A percentile compares a stretch with the other conserved stretches of the same genome.
These are phyloP conservation scores for Lanius ludovicianus DNA, from an alignment of 2,113 vertebrate genomes.

Conservation along the genomic window DNA sequence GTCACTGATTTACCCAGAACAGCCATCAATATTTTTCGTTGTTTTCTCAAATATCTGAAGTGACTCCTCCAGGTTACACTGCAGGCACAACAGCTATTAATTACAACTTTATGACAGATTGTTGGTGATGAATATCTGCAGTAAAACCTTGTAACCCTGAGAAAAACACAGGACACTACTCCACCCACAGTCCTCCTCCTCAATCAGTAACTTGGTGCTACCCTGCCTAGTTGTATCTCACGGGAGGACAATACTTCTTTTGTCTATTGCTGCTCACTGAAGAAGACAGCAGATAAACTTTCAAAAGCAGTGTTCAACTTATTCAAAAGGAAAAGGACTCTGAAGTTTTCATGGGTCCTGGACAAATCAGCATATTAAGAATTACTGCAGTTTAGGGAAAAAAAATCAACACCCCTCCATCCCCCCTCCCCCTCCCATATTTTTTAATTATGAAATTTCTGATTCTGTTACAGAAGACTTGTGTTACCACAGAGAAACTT, in stretches of 20 bases:
- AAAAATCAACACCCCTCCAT: background rate
- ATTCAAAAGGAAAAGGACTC: background rate
- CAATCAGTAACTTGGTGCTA: background rate
- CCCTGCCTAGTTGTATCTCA: background rate
- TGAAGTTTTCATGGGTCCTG: background rate
- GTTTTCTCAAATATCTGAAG: background rate
- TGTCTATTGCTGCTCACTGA: background rate
- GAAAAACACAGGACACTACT: background rate
- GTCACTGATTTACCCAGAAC: background rate
- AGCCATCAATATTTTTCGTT: background rate
- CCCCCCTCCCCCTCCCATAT: accelerated
- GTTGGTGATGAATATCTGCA: background rate
- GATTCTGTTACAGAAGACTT: background rate
- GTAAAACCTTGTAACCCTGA: background rate
- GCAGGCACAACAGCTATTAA: background rate
- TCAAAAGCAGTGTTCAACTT: background rate
- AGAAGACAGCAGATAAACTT: background rate
- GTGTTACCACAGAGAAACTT: background rate
- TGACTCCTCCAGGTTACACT: background rate
- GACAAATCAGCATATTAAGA: background rate
- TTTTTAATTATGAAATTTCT: background rate
- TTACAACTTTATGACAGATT: background rate
- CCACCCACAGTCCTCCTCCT: background rate
- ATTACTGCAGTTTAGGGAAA: background rate
- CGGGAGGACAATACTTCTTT: background rate